phyloP scores from a whole-genome alignment of 2,797 vertebrate genomes.

The Acridotheres tristis region DNA sequence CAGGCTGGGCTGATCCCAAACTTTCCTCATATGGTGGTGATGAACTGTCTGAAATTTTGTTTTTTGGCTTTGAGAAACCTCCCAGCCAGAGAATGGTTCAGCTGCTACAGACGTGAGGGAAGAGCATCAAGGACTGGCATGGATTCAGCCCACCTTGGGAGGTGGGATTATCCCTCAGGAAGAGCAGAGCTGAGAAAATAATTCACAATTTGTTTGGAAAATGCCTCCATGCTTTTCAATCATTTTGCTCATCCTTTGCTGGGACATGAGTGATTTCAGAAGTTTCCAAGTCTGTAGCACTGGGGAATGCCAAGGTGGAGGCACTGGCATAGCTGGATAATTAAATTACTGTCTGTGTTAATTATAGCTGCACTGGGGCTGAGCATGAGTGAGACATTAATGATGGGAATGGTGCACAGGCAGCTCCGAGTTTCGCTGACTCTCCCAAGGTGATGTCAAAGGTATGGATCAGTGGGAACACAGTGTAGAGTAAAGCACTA shows the following conservation, averaged over 20 bases:
- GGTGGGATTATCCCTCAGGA: background rate
- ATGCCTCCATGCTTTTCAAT: background rate
- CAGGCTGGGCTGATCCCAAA: background rate
- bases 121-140: background rate
- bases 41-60: background rate
- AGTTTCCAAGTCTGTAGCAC: background rate
- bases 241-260: fast-evolving
- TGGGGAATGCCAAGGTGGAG: fast-evolving
- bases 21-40: fast-evolving
- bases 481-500: fast-evolving
- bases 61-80: background rate
- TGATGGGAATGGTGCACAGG: fast-evolving
- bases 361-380: background rate
- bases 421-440: background rate
- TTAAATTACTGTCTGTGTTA: background rate
- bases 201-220: background rate
- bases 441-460: no score
- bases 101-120: fast-evolving
- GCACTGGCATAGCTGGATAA: background rate
- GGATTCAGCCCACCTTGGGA: fast-evolving
- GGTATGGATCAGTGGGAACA: background rate
- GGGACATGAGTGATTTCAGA: fast-evolving
- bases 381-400: fast-evolving
- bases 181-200: background rate
- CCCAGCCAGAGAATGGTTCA: background rate